Evolutionary conservation across 2,113 vertebrate species (phyloP).

Genomic region (Origma solitaria): DNA sequence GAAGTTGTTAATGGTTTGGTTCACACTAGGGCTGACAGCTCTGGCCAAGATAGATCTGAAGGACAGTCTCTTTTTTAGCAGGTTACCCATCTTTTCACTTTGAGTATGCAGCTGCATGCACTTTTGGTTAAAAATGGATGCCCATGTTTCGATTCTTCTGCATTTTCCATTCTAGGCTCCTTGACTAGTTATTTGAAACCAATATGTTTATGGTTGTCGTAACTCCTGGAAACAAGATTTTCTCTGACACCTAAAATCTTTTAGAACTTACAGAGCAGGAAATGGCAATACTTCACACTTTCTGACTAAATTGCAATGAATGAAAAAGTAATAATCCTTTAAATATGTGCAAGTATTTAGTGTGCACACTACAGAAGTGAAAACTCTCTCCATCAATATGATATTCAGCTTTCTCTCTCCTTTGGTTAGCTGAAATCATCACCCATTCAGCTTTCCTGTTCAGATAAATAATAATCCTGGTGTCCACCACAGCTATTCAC

Average conservation of each 20-base stretch:
- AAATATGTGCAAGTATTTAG: not conserved
- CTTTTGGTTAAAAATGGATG: not conserved
- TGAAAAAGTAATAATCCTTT: not conserved
- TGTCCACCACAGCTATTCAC: not conserved
- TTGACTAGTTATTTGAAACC: not conserved
- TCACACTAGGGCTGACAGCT: not conserved
- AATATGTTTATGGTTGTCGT: not conserved
- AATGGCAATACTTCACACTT: not conserved
- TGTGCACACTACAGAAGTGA: not conserved
- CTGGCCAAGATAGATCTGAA: not conserved
- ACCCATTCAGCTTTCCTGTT: not conserved
- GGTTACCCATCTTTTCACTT: not conserved
- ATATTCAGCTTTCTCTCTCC: not conserved
- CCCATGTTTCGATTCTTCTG: not conserved
- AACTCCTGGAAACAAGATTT: not conserved
- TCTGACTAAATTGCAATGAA: not conserved
- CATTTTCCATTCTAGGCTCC: not conserved
- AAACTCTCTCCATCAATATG: not conserved
- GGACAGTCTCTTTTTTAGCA: not conserved
- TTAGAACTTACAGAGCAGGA: not conserved
- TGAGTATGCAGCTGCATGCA: not conserved
- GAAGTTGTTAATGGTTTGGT: not conserved
- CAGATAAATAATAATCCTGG: not conserved
- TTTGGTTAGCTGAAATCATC: not conserved
- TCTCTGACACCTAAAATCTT: not conserved